Conservation (phyloP, 2,113 vertebrate genomes). For the Meriones unguiculatus region DNA sequence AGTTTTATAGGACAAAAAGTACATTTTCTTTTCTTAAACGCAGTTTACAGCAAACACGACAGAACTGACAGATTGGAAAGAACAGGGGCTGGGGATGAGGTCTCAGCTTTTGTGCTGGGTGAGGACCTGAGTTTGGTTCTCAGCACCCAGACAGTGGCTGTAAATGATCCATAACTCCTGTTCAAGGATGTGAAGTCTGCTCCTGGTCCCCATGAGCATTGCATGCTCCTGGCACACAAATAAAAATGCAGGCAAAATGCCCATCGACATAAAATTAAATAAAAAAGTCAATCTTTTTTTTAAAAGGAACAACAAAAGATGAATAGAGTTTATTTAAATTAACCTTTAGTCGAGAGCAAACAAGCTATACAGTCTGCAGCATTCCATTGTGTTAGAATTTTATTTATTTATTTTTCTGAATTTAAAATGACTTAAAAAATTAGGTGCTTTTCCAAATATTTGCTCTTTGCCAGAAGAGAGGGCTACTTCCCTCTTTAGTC, state of each 20-base stretch:
- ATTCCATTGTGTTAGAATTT: conserved; percentile 14
- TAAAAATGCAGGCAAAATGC: neutral
- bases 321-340: conserved; percentile 31
- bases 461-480: conserved; percentile 18
- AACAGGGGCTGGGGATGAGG: neutral
- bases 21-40: neutral
- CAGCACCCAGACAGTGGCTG: neutral
- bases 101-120: neutral
- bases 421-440: conserved; percentile 10
- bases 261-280: neutral
- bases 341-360: neutral
- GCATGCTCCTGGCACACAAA: neutral
- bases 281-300: neutral
- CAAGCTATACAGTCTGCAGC: neutral
- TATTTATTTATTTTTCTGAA: neutral
- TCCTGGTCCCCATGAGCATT: neutral
- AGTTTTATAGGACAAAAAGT: neutral
- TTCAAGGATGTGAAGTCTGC: neutral
- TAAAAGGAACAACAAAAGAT: neutral
- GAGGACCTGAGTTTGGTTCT: neutral
- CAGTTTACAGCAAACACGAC: neutral
- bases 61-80: neutral
- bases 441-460: neutral
- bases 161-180: too few relatives aligned
- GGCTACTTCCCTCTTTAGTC: neutral